Evolutionary conservation across 1,140 invertebrate genomes (phyloP).

Genomic region (Tribolium castaneum): DNA sequence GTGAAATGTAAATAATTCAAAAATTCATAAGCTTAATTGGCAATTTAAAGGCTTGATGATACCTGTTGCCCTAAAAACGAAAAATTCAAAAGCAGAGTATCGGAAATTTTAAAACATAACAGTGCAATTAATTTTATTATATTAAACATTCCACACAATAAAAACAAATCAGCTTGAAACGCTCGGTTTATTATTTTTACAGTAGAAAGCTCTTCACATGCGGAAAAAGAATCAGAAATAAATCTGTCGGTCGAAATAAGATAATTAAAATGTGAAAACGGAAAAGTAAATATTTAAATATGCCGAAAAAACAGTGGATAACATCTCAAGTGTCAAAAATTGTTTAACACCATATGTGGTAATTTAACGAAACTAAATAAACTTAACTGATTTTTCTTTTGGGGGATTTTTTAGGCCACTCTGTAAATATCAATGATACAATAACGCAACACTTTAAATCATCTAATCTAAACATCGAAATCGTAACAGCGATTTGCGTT

Average conservation of each 20-base stretch:
- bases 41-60: background rate
- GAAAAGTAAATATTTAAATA: background rate
- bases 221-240: background rate
- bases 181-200: background rate
- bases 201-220: background rate
- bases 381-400: too few species aligned
- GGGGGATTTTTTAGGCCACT: too few species aligned
- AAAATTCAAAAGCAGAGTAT: background rate
- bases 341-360: background rate
- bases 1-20: background rate
- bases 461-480: background rate
- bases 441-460: background rate
- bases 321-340: background rate
- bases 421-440: background rate
- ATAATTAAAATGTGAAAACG: background rate
- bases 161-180: background rate
- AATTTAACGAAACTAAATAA: too few species aligned
- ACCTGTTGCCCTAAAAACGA: background rate
- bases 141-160: background rate
- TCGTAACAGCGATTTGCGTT: too few species aligned
- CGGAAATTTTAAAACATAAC: background rate
- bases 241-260: background rate
- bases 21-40: background rate
- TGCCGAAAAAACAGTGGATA: background rate
- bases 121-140: background rate